Conservation (phyloP, 2,113 vertebrate genomes). For the Vulpes ferrilata region DNA sequence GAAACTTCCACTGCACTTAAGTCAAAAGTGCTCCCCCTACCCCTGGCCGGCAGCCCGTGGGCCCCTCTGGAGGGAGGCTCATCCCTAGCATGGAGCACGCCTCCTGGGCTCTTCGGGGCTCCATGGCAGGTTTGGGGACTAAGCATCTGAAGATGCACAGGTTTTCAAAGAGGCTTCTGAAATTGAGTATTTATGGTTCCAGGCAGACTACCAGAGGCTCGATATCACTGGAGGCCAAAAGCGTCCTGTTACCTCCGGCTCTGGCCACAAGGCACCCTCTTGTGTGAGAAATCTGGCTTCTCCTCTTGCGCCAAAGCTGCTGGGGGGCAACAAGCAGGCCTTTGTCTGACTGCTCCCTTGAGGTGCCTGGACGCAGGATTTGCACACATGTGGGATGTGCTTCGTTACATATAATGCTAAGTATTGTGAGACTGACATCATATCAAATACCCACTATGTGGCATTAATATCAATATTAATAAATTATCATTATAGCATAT, state of each 20-base stretch:
- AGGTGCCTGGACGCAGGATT: fast-evolving
- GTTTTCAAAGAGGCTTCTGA: conserved; percentile 29
- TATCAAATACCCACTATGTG: not conserved
- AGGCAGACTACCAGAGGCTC: not conserved
- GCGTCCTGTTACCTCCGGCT: not conserved
- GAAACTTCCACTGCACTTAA: not conserved
- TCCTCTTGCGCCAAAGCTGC: not conserved
- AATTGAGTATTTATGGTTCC: not conserved
- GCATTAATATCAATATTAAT: not conserved
- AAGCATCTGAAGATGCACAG: not conserved
- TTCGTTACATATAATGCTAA: no score
- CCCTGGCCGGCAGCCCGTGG: fast-evolving
- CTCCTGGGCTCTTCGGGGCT: not conserved
- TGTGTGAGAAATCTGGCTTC: not conserved
- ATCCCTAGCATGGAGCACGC: fast-evolving
- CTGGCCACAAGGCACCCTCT: not conserved
- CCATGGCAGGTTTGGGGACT: not conserved
- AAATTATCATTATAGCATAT: not conserved
- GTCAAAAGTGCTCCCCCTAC: no score
- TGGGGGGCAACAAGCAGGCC: not conserved
- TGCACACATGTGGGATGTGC: no score
- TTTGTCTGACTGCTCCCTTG: not conserved
- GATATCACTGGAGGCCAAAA: not conserved
- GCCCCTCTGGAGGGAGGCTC: no score
- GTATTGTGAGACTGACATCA: not conserved